Conservation (phyloP, 2,113 vertebrate species). For the Eclectus roratus region DNA sequence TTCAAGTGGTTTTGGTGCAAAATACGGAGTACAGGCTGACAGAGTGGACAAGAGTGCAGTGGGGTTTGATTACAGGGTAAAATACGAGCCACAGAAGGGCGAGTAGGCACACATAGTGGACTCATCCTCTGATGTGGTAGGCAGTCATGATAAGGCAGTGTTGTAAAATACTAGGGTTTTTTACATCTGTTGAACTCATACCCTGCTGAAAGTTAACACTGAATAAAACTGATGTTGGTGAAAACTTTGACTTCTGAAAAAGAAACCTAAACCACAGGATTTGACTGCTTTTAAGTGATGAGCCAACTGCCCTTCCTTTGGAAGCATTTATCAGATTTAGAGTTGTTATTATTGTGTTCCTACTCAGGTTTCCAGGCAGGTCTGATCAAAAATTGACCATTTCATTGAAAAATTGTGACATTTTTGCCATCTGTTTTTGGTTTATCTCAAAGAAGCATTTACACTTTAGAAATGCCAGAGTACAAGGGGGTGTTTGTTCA, state of each 20-base stretch:
- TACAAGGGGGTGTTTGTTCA: neutral
- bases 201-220: neutral
- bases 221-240: neutral
- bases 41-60: conserved; percentile 94
- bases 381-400: neutral
- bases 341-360: neutral
- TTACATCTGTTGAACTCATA: neutral
- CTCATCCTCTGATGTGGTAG: neutral
- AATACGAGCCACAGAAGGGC: conserved; percentile 95
- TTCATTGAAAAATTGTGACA: neutral
- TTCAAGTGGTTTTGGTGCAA: conserved; percentile 90
- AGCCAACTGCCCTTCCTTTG: neutral
- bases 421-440: neutral
- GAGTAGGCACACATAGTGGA: neutral
- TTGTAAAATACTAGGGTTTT: neutral
- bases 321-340: neutral
- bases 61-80: conserved; percentile 95
- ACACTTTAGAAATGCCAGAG: neutral
- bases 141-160: neutral
- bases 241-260: neutral
- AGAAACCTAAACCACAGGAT: neutral
- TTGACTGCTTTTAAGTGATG: neutral
- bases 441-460: neutral
- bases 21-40: conserved; percentile 90
- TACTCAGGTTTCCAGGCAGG: neutral